Evolutionary conservation across 2,888 invertebrate genomes (phyloP).

Genomic region (Ischnura elegans): DNA sequence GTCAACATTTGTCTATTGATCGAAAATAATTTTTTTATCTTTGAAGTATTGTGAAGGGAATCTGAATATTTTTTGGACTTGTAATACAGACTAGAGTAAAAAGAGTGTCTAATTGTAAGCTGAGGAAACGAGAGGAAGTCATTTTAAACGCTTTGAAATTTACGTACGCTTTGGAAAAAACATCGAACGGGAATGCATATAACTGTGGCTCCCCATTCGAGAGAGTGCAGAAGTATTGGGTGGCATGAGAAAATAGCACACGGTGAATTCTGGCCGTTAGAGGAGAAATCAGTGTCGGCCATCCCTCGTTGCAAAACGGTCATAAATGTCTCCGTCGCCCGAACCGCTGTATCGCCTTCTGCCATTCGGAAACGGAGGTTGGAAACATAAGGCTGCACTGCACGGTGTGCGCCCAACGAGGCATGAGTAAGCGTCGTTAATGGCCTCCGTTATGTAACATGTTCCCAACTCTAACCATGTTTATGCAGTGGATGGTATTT

Average conservation of each 20-base stretch:
- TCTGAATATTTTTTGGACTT: background rate
- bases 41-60: no score
- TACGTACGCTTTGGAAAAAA: background rate
- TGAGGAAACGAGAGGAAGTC: no score
- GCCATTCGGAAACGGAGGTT: background rate
- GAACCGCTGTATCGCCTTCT: slow-evolving; percentile 11
- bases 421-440: slow-evolving; percentile 62
- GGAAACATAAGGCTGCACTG: no score
- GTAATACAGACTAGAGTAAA: background rate
- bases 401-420: background rate
- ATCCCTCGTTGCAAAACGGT: background rate
- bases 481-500: no score
- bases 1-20: no score
- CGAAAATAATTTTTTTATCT: no score
- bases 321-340: background rate
- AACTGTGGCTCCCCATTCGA: background rate
- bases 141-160: no score
- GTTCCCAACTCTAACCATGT: no score
- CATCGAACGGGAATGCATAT: slow-evolving; percentile 40
- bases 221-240: background rate
- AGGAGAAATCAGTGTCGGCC: background rate
- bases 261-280: no score
- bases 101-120: no score
- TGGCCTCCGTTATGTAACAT: slow-evolving; percentile 23
- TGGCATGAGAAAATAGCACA: no score